Base-by-base conservation (phyloP, 2,888 invertebrate genomes). In the Anorthoa munda region DNA sequence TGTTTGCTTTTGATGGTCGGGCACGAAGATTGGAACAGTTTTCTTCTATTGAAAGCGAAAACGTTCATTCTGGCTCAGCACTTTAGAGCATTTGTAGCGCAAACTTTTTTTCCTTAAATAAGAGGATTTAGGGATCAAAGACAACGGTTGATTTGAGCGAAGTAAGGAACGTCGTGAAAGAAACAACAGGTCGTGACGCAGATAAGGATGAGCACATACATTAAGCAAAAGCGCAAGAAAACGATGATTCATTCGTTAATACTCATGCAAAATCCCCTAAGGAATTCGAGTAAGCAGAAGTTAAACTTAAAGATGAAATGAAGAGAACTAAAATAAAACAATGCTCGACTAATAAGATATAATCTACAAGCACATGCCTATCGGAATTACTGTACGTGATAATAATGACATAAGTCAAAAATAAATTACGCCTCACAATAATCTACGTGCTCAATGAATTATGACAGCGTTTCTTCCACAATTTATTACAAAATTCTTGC, bases 371-470 rank as follows among this genome's bases (percentile, higher is more conserved):
- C 9, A 39, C 5, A 59, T 12, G 66, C 0, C 4, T 31, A 53
- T 53, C 13, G 0, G 56, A 71, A 46, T 53, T 21, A 61, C 18
- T 31, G 39, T 56, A 71, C 70, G 77, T 79, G 78, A 67, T 60
- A 58, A 60, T 61, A 50, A 45, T 68, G n/a, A 53, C 11, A 31
- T 56, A 17, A 53, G 3, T 15, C 18, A 66, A 15, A 50, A 70
- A 77, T 4, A 53, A 58, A 71, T 53, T 65, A 63, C 66, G 45
- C 18, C 17, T 53, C 21, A 65, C 0, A 66, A 58, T 51, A 56
- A 58, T 55, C 23, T 76, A 71, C 81, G 70, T 77, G 79, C 67
- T 67, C 21, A 51, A 70, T 73, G 50, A 64, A 61, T 55, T 61
- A 73, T 60, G 46, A 9, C 55, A 23, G 26, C 53, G 31, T 58